These are phyloP conservation scores for Coremacera marginata DNA, from an alignment of 2,888 invertebrate genomes.

Conservation along the genomic window DNA sequence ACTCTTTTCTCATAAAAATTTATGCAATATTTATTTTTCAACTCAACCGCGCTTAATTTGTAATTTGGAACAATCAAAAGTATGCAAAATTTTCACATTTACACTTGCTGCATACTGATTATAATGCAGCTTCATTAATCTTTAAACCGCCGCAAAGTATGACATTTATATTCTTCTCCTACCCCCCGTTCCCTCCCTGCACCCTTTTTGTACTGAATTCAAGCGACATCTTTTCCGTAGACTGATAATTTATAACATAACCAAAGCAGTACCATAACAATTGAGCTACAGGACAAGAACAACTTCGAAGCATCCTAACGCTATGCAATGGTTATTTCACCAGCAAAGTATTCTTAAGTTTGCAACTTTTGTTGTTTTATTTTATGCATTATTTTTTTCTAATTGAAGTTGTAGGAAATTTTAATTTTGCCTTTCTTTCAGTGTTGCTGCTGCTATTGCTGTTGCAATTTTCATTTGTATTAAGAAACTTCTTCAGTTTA, in stretches of 20 bases:
- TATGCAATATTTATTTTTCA: no score
- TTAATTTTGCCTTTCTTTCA: neutral
- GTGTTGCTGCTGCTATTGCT: constrained; percentile 2
- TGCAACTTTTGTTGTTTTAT: neutral
- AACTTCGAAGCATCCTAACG: neutral
- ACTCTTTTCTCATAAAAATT: no score
- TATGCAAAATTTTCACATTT: neutral
- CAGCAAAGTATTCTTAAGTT: neutral
- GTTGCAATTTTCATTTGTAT: neutral
- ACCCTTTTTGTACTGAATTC: neutral
- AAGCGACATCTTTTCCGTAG: neutral
- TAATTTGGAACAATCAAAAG: no score
- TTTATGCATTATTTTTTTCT: neutral
- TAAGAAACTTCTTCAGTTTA: constrained; percentile 24
- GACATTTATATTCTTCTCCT: neutral
- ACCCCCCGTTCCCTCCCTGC: no score
- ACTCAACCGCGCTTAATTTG: no score
- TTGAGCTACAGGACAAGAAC: neutral
- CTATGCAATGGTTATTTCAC: neutral
- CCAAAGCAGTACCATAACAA: neutral
- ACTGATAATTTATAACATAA: neutral
- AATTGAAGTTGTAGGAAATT: constrained; percentile 27
- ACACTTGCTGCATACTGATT: neutral
- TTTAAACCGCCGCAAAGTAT: constrained; percentile 5
- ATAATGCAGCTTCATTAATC: constrained; percentile 2